A percentile compares a stretch with the other conserved stretches of the same genome.
Evolutionary conservation across 2,113 vertebrate genomes (phyloP).

Genomic region (Hemibagrus wyckioides): DNA sequence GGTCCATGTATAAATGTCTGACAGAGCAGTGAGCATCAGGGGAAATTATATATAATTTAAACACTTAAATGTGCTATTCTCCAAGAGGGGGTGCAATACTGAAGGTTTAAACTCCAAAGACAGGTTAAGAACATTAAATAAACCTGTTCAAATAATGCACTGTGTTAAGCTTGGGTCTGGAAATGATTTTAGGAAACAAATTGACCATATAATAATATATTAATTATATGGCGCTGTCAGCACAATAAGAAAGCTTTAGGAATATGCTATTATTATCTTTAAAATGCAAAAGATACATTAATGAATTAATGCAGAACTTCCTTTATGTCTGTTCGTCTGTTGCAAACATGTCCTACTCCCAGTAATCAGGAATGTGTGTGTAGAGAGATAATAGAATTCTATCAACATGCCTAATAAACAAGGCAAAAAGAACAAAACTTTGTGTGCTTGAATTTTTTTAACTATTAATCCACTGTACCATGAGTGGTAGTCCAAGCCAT

Average conservation of each 20-base stretch:
- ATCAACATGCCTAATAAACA: background rate
- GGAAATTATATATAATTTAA: constrained; percentile 39
- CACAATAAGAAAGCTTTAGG: background rate
- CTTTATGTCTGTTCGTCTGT: background rate
- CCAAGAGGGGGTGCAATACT: constrained; percentile 22
- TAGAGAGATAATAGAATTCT: background rate
- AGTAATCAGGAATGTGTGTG: constrained; percentile 1
- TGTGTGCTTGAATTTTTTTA: background rate
- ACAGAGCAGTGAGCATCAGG: constrained; percentile 26
- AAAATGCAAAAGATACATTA: background rate
- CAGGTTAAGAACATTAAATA: background rate
- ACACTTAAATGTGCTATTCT: constrained; percentile 26
- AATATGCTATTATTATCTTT: background rate
- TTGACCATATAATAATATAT: background rate
- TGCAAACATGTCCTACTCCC: background rate
- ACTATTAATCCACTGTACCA: constrained; percentile 4
- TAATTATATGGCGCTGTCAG: background rate
- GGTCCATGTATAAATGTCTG: constrained; percentile 36
- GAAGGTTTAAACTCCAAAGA: constrained; percentile 18
- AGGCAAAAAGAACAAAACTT: background rate
- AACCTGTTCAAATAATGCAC: background rate
- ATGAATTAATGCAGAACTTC: background rate
- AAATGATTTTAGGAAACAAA: background rate
- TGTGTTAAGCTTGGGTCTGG: background rate
- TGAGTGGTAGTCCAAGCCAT: constrained; percentile 4